Base-by-base conservation (phyloP, 2,113 vertebrate genomes). In the Myiozetetes cayanensis region DNA sequence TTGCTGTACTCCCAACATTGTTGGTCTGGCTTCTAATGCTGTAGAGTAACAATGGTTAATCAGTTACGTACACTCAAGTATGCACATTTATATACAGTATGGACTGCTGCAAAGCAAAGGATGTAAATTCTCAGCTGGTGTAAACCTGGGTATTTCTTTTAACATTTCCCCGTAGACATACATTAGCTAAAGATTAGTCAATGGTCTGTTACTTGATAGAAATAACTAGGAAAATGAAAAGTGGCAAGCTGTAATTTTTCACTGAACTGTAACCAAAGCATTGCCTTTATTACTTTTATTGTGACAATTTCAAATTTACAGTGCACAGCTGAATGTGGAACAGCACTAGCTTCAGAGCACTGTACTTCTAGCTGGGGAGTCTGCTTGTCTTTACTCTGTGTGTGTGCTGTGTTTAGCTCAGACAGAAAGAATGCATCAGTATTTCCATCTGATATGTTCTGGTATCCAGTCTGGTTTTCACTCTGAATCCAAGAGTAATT, bases 171-270 rank as follows among this genome's bases (percentile, higher is more conserved):
- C 11, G 16, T 25, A 72, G 56, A 39, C 6, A 4, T 65, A 19
- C 37, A 37, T 78, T 46, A 81, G 68, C 56, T 89, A 30, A 65
- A 94, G 37, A 56, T 87, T 77, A 91, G 28, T 47, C 44, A 52
- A 3, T 4, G 5, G n/a, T 81, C 93, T 97, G 88, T 85, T 95
- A 72, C n/a, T 87, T 83, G 70, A 59, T 93, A 89, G 81, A 89
- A 95, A 43, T 83, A 85, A 85, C 59, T 37, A 78, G 35, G 68
- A 80, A 92, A 92, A 95, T 89, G 52, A 68, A 50, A 95, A 93
- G 76, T 78, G 84, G 28, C 88, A 91, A 85, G 90, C 84, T 83
- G 25, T 89, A 94, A 76, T 94, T 96, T 97, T 93, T 91, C 77
- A 77, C 58, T 7, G 18, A 93, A 55, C 52, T 2, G 0, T 80